A percentile compares a stretch with the other conserved stretches of the same genome.
phyloP scores from a whole-genome alignment of 2,113 vertebrate species.

The Grammomys dolichurus region DNA sequence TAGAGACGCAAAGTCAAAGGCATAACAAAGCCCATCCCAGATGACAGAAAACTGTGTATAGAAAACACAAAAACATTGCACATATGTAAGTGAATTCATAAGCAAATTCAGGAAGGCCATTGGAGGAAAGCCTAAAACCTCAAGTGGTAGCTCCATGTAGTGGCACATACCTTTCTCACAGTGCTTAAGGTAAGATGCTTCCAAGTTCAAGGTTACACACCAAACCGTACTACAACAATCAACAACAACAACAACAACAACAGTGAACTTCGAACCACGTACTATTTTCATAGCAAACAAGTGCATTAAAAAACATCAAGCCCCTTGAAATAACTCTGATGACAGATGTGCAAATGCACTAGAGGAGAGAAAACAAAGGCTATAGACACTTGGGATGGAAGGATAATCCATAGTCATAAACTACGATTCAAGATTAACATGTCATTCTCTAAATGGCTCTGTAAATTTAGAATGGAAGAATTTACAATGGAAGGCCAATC shows the following conservation, averaged over 20 bases:
- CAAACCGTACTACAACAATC: not conserved
- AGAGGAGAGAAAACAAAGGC: not conserved
- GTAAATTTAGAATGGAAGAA: not conserved
- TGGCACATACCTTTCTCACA: not conserved
- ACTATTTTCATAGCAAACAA: not conserved
- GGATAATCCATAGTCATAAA: not conserved
- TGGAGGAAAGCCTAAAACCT: not conserved
- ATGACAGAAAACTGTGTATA: not conserved
- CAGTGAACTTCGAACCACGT: not conserved
- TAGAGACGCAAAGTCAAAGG: conserved; percentile 19
- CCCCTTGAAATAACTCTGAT: not conserved
- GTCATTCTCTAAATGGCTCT: conserved; percentile 38
- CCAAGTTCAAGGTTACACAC: not conserved
- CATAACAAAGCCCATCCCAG: not conserved
- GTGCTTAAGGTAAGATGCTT: not conserved
- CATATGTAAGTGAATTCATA: not conserved
- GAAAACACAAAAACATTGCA: not conserved
- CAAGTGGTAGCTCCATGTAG: not conserved
- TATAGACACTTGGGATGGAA: not conserved
- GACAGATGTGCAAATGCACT: not conserved
- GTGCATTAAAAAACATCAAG: not conserved
- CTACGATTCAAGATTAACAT: not conserved
- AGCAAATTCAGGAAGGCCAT: not conserved
- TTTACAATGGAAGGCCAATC: not conserved
- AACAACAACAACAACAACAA: not conserved